These are phyloP conservation scores for Bedellia somnulentella DNA, from an alignment of 2,888 invertebrate species.

Conservation along the genomic window DNA sequence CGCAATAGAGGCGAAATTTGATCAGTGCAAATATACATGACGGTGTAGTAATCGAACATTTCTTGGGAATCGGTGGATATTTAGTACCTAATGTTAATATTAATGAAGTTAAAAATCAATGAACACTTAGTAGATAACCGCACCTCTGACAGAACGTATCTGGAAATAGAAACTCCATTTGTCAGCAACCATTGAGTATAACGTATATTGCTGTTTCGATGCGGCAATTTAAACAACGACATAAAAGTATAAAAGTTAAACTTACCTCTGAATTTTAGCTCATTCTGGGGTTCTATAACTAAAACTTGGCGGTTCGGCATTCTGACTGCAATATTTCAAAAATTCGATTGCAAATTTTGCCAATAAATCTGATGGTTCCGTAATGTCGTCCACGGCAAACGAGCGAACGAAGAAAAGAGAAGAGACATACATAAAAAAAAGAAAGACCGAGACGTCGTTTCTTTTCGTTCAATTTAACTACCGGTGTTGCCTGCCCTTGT, in stretches of 20 bases:
- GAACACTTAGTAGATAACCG: too few species aligned
- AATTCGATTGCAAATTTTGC: slow-evolving; percentile 25
- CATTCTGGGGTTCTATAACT: slow-evolving; percentile 84
- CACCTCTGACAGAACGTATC: slow-evolving; percentile 55
- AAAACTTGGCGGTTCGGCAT: slow-evolving; percentile 79
- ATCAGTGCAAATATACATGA: too few species aligned
- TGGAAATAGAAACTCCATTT: slow-evolving; percentile 61
- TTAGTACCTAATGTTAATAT: too few species aligned
- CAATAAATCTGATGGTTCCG: slow-evolving; percentile 21
- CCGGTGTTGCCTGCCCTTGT: too few species aligned
- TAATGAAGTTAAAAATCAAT: too few species aligned
- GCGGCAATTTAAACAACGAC: slow-evolving; percentile 19
- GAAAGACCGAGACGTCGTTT: not conserved
- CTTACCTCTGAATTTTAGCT: slow-evolving; percentile 90
- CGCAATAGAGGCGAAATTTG: too few species aligned
- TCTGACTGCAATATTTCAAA: slow-evolving; percentile 45
- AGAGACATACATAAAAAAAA: too few species aligned
- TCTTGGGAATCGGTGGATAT: too few species aligned
- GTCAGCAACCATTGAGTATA: slow-evolving; percentile 39
- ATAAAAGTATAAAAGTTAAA: slow-evolving; percentile 9
- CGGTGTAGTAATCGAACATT: too few species aligned
- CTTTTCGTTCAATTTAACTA: too few species aligned
- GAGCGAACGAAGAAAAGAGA: slow-evolving; percentile 13
- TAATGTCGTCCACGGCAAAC: slow-evolving; percentile 43
- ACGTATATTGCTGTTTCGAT: slow-evolving; percentile 29